Conservation (phyloP, 92 coral and sea anemone species). For the Desmophyllum pertusum region DNA sequence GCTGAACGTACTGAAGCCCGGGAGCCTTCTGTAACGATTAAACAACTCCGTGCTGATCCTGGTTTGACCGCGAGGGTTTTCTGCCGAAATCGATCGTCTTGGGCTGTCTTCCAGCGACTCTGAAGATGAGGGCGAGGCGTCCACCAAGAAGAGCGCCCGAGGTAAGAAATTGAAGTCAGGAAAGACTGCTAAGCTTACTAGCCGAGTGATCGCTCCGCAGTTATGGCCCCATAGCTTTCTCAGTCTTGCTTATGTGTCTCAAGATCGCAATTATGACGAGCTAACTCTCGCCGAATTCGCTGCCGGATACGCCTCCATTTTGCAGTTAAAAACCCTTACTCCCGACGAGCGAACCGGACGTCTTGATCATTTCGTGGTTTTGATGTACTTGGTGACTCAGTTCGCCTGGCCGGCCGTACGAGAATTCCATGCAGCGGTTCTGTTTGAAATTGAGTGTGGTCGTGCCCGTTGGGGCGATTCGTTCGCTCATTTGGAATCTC, state of each 20-base stretch:
- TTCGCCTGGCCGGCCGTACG: slow-evolving; percentile 7
- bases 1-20: not conserved
- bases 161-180: slow-evolving; percentile 24
- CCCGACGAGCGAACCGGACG: not conserved
- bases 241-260: not conserved
- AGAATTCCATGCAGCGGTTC: slow-evolving; percentile 24
- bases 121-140: slow-evolving; percentile 2
- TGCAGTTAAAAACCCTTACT: slow-evolving; percentile 3
- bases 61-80: slow-evolving; percentile 17
- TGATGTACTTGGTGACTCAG: slow-evolving; percentile 2
- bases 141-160: slow-evolving; percentile 2
- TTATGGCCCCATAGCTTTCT: not conserved
- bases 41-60: slow-evolving; percentile 17
- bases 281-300: slow-evolving; percentile 22
- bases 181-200: slow-evolving; percentile 22
- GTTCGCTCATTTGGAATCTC: slow-evolving; percentile 19
- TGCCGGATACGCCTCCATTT: slow-evolving; percentile 16
- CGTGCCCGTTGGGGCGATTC: slow-evolving; percentile 29
- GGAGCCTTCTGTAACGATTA: slow-evolving; percentile 19
- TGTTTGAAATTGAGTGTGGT: slow-evolving; percentile 37
- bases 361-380: slow-evolving; percentile 9
- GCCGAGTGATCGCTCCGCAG: slow-evolving; percentile 17
- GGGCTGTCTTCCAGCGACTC: slow-evolving; percentile 30
- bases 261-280: not conserved
- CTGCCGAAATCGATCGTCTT: slow-evolving; percentile 14